Conservation (phyloP, 2,113 vertebrate species). For the Atherinomorus stipes region DNA sequence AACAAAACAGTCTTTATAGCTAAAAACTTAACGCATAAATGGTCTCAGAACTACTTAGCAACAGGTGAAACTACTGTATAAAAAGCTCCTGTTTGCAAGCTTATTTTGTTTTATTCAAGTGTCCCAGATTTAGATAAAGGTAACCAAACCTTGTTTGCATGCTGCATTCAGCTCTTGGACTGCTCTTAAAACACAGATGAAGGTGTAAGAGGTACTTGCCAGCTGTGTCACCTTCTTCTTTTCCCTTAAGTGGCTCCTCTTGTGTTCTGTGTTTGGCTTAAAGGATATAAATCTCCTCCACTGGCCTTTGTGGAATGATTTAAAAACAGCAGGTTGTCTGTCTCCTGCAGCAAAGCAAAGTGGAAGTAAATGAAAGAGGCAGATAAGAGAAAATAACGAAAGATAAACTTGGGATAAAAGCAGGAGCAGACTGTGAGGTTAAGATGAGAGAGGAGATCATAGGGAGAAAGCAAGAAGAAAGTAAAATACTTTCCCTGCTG, state of each 20-base stretch:
- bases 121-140: constrained; percentile 7
- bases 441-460: neutral
- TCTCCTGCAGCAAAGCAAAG: constrained; percentile 21
- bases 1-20: neutral
- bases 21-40: constrained; percentile 9
- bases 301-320: constrained; percentile 57
- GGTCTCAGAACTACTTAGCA: neutral
- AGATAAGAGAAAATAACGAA: constrained; percentile 23
- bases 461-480: neutral
- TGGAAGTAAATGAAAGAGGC: constrained; percentile 32
- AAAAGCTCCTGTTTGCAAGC: neutral
- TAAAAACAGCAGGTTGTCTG: constrained; percentile 57
- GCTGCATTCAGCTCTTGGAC: neutral
- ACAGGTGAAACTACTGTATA: neutral
- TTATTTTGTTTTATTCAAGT: constrained; percentile 19
- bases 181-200: neutral
- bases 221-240: constrained; percentile 37
- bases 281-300: constrained; percentile 54
- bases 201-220: constrained; percentile 29
- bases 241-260: constrained; percentile 40
- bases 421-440: neutral
- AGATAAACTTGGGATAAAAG: constrained; percentile 8
- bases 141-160: constrained; percentile 2
- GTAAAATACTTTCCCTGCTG: neutral
- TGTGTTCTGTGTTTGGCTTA: constrained; percentile 51